A percentile compares a stretch with the other conserved stretches of the same genome.
Evolutionary conservation across 2,888 invertebrate species (phyloP).

Genomic region (Diplazon laetatorius): DNA sequence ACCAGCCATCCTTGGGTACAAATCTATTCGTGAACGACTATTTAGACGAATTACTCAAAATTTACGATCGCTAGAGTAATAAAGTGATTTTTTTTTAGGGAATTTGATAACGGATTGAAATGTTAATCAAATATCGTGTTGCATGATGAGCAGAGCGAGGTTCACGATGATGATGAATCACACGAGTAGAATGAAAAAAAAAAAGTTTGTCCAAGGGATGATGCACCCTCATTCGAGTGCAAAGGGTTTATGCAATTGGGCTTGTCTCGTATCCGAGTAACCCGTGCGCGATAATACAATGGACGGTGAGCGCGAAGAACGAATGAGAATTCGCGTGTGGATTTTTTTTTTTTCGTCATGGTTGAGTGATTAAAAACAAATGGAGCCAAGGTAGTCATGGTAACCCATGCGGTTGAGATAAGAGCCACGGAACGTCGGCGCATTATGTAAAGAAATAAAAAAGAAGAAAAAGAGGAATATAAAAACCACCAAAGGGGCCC

Average conservation of each 20-base stretch:
- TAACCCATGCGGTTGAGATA: conserved; percentile 59
- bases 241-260: conserved; percentile 70
- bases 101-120: not conserved
- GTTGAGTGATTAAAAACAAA: conserved; percentile 76
- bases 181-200: conserved; percentile 20
- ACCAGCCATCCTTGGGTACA: too few species aligned
- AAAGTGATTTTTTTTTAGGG: too few species aligned
- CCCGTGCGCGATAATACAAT: conserved; percentile 56
- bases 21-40: too few species aligned
- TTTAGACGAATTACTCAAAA: too few species aligned
- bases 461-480: too few species aligned
- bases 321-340: conserved; percentile 27
- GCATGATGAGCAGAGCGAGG: not conserved
- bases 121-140: not conserved
- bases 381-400: conserved; percentile 71
- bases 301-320: conserved; percentile 11
- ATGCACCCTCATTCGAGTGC: conserved; percentile 28
- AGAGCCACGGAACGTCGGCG: conserved; percentile 29
- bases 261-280: conserved; percentile 70
- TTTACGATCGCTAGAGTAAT: too few species aligned
- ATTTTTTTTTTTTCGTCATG: conserved; percentile 58
- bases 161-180: conserved; percentile 52
- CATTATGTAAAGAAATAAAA: conserved; percentile 8
- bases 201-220: conserved; percentile 19
- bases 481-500: too few species aligned